Percentiles rank a stretch among this genome's conserved stretches.
phyloP scores from a whole-genome alignment of 2,113 vertebrate species.

The Plectropomus leopardus region DNA sequence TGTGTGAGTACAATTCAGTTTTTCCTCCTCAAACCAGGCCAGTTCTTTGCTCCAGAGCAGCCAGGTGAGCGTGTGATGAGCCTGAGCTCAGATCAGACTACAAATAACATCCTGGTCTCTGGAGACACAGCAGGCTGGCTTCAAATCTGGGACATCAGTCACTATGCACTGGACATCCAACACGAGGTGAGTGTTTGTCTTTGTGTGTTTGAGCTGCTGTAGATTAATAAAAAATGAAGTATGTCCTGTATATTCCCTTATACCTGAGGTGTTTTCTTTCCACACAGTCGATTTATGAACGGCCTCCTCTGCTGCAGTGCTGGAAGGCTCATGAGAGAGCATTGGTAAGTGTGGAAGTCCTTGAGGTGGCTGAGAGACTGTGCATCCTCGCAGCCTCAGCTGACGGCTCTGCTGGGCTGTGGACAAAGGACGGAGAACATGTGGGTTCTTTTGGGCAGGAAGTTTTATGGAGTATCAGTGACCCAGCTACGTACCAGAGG shows the following conservation, averaged over 20 bases:
- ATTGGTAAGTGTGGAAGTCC: slow-evolving; percentile 56
- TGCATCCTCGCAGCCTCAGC: slow-evolving; percentile 65
- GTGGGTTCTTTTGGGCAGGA: slow-evolving; percentile 75
- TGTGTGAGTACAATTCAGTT: not conserved
- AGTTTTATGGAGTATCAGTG: slow-evolving; percentile 65
- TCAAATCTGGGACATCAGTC: slow-evolving; percentile 78
- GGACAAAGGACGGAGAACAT: slow-evolving; percentile 59
- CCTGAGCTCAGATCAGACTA: slow-evolving; percentile 68
- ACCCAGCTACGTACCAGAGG: slow-evolving; percentile 52
- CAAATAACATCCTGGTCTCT: slow-evolving; percentile 77
- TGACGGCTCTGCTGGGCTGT: slow-evolving; percentile 70
- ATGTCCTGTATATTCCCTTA: not conserved
- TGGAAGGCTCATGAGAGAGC: slow-evolving; percentile 70
- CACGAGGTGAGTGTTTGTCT: slow-evolving; percentile 46
- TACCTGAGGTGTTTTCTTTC: not conserved
- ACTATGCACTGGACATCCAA: slow-evolving; percentile 51
- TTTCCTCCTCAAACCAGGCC: slow-evolving; percentile 53
- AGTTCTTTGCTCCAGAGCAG: slow-evolving; percentile 67
- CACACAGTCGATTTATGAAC: slow-evolving; percentile 39
- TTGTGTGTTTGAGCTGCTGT: not conserved
- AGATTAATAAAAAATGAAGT: not conserved
- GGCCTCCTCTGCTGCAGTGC: slow-evolving; percentile 55
- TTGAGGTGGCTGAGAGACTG: slow-evolving; percentile 50
- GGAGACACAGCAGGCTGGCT: slow-evolving; percentile 75
- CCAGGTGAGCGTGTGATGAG: slow-evolving; percentile 58